Conservation (phyloP, 2,113 vertebrate genomes). For the Epinephelus fuscoguttatus region DNA sequence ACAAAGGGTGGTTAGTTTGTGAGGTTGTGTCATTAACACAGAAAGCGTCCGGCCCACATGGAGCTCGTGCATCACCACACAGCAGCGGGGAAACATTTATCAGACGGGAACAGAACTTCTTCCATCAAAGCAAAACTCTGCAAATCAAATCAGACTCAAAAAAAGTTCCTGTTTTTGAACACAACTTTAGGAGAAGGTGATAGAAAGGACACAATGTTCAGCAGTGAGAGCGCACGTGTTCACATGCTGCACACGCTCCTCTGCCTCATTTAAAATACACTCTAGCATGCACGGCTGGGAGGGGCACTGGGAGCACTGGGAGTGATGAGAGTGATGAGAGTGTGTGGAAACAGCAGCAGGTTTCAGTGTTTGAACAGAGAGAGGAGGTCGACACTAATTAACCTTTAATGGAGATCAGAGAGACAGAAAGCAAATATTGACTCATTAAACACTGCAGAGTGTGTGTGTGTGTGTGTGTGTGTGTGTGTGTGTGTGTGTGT, state of each 20-base stretch:
- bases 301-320: background rate
- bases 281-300: background rate
- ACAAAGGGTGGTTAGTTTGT: too few species aligned
- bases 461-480: constrained; percentile 12
- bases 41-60: too few species aligned
- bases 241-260: background rate
- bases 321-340: background rate
- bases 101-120: too few species aligned
- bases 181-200: too few species aligned
- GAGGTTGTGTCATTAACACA: too few species aligned
- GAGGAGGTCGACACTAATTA: constrained; percentile 35
- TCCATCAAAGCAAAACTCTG: too few species aligned
- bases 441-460: constrained; percentile 11
- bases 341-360: constrained; percentile 53
- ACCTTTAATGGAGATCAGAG: constrained; percentile 64
- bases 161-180: too few species aligned
- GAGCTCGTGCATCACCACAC: too few species aligned
- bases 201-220: background rate
- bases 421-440: constrained; percentile 56
- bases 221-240: background rate
- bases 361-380: background rate
- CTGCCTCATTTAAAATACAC: background rate
- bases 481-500: constrained; percentile 15
- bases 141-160: too few species aligned
- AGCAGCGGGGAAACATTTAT: too few species aligned